Evolutionary conservation across 2,113 vertebrate genomes (phyloP).

Genomic region (Prietella phreatophila): DNA sequence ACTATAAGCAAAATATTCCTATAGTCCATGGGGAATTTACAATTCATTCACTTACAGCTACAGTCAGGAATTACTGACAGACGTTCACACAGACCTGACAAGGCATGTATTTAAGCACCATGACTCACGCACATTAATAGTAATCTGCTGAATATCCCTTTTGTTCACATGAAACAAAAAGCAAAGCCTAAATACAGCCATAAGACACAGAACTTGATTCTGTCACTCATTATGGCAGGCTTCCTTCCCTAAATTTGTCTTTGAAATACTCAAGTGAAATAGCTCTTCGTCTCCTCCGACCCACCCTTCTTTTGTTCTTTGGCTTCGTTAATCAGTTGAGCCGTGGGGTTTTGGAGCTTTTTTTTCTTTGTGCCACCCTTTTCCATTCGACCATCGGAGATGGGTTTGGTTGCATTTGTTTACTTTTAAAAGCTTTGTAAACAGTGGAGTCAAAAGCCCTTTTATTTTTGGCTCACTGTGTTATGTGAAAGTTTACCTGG

Average conservation of each 20-base stretch:
- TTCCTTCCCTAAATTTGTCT: background rate
- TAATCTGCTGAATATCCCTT: conserved; percentile 43
- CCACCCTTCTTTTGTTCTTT: conserved; percentile 21
- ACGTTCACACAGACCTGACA: conserved; percentile 36
- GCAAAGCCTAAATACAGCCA: conserved; percentile 9
- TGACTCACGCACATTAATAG: conserved; percentile 35
- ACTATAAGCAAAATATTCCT: background rate
- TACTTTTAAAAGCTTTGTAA: background rate
- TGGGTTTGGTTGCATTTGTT: conserved; percentile 20
- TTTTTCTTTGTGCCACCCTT: background rate
- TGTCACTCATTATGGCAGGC: background rate
- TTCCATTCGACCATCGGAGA: background rate
- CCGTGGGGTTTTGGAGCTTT: background rate
- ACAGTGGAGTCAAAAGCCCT: background rate
- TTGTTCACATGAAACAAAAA: conserved; percentile 23
- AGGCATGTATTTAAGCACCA: conserved; percentile 37
- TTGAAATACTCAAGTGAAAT: background rate
- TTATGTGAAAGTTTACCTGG: background rate
- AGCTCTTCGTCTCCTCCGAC: background rate
- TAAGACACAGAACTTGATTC: background rate
- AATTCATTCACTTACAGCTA: background rate
- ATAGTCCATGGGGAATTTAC: background rate
- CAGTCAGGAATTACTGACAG: background rate
- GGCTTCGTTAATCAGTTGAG: background rate
- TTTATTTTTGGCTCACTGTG: conserved; percentile 24